Conservation (phyloP, 2,113 vertebrate genomes). For the Psettodes erumei region DNA sequence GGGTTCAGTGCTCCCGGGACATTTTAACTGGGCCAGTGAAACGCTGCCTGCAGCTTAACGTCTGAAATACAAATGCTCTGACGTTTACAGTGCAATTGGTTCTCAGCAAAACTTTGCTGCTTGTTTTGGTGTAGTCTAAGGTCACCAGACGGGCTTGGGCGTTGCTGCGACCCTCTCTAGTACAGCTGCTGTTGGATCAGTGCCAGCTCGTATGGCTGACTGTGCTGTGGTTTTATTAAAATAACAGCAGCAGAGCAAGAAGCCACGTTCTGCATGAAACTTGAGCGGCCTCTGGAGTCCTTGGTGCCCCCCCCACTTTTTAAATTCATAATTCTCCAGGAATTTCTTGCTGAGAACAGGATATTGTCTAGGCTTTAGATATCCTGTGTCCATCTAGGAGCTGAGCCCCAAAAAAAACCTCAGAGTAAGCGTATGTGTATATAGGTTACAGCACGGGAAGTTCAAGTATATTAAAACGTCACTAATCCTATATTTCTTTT, state of each 20-base stretch:
- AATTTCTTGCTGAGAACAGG: slow-evolving; percentile 70
- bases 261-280: slow-evolving; percentile 66
- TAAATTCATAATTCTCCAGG: slow-evolving; percentile 64
- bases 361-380: slow-evolving; percentile 72
- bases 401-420: slow-evolving; percentile 41
- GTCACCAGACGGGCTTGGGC: slow-evolving; percentile 63
- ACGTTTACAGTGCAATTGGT: slow-evolving; percentile 1
- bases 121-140: slow-evolving; percentile 33
- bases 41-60: not conserved
- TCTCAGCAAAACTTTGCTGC: slow-evolving; percentile 23
- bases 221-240: slow-evolving; percentile 70
- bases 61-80: slow-evolving; percentile 4
- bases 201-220: slow-evolving; percentile 56
- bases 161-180: slow-evolving; percentile 44
- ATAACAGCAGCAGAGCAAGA: slow-evolving; percentile 68
- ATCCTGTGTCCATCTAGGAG: slow-evolving; percentile 45
- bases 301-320: slow-evolving; percentile 22
- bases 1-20: slow-evolving; percentile 12
- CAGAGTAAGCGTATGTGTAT: slow-evolving; percentile 29
- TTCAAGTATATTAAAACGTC: slow-evolving; percentile 15
- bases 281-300: slow-evolving; percentile 42
- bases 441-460: slow-evolving; percentile 6
- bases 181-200: slow-evolving; percentile 62
- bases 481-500: not conserved
- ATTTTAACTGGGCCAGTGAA: not conserved